These are phyloP conservation scores for Pyxicephalus adspersus DNA, from an alignment of 2,113 vertebrate species.

Conservation along the genomic window DNA sequence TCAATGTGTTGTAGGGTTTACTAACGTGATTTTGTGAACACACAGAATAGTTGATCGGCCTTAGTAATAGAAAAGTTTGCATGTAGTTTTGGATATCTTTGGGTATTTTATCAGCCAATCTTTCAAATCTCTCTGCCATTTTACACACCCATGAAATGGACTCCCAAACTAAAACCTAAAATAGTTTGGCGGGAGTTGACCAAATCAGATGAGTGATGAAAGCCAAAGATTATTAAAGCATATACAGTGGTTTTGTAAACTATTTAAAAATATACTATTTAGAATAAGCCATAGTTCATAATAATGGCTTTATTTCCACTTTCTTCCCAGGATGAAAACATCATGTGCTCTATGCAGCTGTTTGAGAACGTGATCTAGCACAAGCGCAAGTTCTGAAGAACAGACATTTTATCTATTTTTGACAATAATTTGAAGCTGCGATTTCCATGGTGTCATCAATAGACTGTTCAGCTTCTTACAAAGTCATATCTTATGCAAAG, in stretches of 20 bases:
- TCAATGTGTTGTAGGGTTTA: neutral
- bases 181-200: too few species aligned
- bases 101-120: too few species aligned
- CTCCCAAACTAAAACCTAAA: too few species aligned
- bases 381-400: slow-evolving; percentile 63
- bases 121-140: too few species aligned
- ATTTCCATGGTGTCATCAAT: slow-evolving; percentile 75
- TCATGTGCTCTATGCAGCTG: slow-evolving; percentile 98
- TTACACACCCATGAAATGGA: too few species aligned
- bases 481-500: slow-evolving; percentile 77
- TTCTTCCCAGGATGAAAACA: slow-evolving; percentile 91
- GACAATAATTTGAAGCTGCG: slow-evolving; percentile 67
- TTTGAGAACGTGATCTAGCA: slow-evolving; percentile 98
- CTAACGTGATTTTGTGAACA: neutral
- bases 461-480: slow-evolving; percentile 75
- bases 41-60: neutral
- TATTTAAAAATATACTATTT: too few species aligned
- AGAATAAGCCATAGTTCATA: too few species aligned
- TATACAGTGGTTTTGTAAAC: too few species aligned
- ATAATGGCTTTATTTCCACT: slow-evolving; percentile 1
- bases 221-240: too few species aligned
- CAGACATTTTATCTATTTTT: slow-evolving; percentile 61
- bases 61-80: too few species aligned
- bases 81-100: too few species aligned
- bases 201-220: too few species aligned